Percentiles rank a stretch among this genome's conserved stretches.
Conservation (phyloP, 2,797 vertebrate species). For the Pangasius mekongensis region DNA sequence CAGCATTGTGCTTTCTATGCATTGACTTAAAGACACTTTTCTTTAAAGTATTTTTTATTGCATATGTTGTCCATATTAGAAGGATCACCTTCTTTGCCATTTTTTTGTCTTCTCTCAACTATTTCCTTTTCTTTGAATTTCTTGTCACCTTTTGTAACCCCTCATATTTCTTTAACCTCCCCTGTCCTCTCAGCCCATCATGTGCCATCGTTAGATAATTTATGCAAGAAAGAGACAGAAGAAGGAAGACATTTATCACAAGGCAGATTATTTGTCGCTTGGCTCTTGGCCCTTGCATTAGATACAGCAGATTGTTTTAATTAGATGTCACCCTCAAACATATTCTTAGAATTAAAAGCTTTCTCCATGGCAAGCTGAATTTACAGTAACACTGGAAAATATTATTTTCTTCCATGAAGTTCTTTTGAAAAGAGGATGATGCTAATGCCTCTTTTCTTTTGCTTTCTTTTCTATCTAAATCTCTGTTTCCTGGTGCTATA, state of each 20-base stretch:
- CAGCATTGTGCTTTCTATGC: background rate
- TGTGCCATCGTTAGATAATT: background rate
- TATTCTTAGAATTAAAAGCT: background rate
- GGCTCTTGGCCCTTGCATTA: background rate
- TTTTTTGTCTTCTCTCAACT: background rate
- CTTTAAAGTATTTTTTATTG: background rate
- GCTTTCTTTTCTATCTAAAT: background rate
- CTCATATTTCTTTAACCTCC: background rate
- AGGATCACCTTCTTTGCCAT: background rate
- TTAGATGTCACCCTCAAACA: background rate
- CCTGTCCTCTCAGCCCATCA: background rate
- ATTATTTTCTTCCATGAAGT: background rate
- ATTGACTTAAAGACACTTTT: background rate
- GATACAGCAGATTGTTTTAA: background rate
- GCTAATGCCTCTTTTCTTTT: background rate
- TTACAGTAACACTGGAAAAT: background rate
- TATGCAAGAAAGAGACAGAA: background rate
- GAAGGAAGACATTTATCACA: background rate
- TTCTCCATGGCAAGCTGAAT: background rate
- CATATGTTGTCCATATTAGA: background rate
- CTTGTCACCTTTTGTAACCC: background rate
- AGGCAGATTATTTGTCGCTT: background rate
- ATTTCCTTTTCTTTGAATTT: background rate
- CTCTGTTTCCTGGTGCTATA: background rate
- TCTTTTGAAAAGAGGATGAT: background rate